Evolutionary conservation across 2,113 vertebrate species (phyloP).

Genomic region (Porphyrio hochstetteri): DNA sequence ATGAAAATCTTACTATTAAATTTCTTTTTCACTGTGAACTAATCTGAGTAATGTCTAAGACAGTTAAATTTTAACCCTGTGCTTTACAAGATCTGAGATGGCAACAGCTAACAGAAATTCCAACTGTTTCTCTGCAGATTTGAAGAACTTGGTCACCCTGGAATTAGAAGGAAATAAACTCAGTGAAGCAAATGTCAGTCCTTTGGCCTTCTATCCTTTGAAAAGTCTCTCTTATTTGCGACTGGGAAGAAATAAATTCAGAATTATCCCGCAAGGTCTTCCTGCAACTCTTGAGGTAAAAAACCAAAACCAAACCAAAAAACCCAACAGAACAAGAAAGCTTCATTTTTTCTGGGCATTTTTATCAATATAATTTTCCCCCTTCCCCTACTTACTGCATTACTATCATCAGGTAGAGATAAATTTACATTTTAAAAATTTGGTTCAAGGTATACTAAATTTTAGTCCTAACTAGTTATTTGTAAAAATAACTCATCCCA

Average conservation of each 20-base stretch:
- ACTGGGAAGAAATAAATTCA: constrained; percentile 90
- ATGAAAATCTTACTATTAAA: background rate
- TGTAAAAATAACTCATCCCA: background rate
- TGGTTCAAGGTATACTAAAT: background rate
- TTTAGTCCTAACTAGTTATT: background rate
- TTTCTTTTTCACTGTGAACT: background rate
- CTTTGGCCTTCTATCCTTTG: constrained; percentile 82
- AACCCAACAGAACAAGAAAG: background rate
- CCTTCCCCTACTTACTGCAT: background rate
- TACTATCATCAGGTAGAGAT: background rate
- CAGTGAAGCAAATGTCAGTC: constrained; percentile 87
- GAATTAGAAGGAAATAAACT: constrained; percentile 94
- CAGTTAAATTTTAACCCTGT: rapidly evolving
- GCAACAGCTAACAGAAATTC: background rate
- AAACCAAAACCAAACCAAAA: background rate
- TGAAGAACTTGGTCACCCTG: constrained; percentile 86
- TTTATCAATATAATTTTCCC: background rate
- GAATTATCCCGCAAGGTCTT: constrained; percentile 91
- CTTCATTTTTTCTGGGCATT: background rate
- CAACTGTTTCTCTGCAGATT: constrained; percentile 72
- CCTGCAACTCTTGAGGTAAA: constrained; percentile 87
- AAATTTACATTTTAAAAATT: background rate
- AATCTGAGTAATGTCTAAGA: background rate
- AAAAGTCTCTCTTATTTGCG: constrained; percentile 86
- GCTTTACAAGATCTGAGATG: background rate